Evolutionary conservation across 2,797 vertebrate species (phyloP).

Genomic region (Zenarchopterus dispar): DNA sequence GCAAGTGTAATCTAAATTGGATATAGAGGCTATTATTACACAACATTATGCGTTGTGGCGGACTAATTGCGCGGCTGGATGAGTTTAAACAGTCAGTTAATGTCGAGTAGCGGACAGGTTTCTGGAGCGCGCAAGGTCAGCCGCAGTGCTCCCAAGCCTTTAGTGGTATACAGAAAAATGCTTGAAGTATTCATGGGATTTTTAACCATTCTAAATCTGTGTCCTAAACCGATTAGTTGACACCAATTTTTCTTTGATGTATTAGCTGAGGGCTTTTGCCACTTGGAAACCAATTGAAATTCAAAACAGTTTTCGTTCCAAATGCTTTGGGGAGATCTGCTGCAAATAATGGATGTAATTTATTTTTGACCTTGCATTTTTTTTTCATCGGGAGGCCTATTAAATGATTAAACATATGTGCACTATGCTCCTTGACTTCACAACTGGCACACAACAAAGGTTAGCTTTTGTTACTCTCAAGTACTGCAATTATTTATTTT

Average conservation of each 20-base stretch:
- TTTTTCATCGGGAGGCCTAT: slow-evolving; percentile 55
- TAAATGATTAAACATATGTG: slow-evolving; percentile 84
- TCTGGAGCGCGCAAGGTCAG: slow-evolving; percentile 76
- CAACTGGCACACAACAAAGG: slow-evolving; percentile 47
- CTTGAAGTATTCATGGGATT: slow-evolving; percentile 81
- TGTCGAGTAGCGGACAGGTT: slow-evolving; percentile 74
- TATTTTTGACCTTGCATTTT: slow-evolving; percentile 85
- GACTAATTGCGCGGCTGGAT: slow-evolving; percentile 79
- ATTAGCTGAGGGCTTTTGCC: slow-evolving; percentile 87
- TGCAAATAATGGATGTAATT: slow-evolving; percentile 87
- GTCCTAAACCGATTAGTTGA: slow-evolving; percentile 88
- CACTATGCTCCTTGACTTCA: slow-evolving; percentile 62
- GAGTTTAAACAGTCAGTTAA: slow-evolving; percentile 77
- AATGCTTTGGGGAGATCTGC: slow-evolving; percentile 86
- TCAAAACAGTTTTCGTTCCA: slow-evolving; percentile 84
- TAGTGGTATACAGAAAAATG: slow-evolving; percentile 59
- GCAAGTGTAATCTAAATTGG: slow-evolving; percentile 81
- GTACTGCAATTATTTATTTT: slow-evolving; percentile 3
- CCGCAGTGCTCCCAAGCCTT: slow-evolving; percentile 58
- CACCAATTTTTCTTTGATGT: slow-evolving; percentile 89
- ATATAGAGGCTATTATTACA: slow-evolving; percentile 82
- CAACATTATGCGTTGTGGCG: slow-evolving; percentile 78
- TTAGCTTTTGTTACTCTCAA: slow-evolving; percentile 36
- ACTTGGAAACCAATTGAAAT: slow-evolving; percentile 88
- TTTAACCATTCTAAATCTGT: slow-evolving; percentile 83